A percentile compares a stretch with the other conserved stretches of the same genome.
Conservation (phyloP, 2,888 invertebrate species). For the Xanthia icteritia region DNA sequence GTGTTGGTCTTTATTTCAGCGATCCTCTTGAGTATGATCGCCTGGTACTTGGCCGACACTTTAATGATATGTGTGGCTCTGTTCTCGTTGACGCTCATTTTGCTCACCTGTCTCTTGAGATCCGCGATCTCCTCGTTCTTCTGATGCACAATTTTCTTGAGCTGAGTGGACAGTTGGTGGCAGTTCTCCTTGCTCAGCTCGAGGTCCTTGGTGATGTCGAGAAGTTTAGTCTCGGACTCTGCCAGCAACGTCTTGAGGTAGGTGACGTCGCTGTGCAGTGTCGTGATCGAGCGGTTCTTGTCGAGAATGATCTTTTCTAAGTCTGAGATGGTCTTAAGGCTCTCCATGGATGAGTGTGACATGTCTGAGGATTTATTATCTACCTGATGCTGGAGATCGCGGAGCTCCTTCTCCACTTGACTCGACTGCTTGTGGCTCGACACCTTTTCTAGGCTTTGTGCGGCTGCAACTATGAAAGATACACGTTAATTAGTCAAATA, state of each 20-base stretch:
- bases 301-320: conserved; percentile 86
- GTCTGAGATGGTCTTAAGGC: conserved; percentile 84
- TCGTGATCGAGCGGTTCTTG: conserved; percentile 84
- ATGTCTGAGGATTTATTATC: conserved; percentile 83
- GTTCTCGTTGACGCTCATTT: conserved; percentile 84
- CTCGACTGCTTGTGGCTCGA: conserved; percentile 70
- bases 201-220: conserved; percentile 83
- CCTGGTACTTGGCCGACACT: conserved; percentile 87
- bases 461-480: conserved; percentile 76
- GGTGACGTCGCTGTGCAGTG: conserved; percentile 82
- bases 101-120: conserved; percentile 82
- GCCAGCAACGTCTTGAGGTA: conserved; percentile 83
- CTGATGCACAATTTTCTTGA: conserved; percentile 84
- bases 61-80: conserved; percentile 86
- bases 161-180: conserved; percentile 82
- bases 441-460: conserved; percentile 73
- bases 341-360: conserved; percentile 83
- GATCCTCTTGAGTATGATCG: conserved; percentile 85
- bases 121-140: conserved; percentile 87
- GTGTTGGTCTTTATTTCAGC: conserved; percentile 86
- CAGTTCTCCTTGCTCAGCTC: conserved; percentile 83
- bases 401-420: conserved; percentile 72
- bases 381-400: conserved; percentile 82
- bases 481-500: conserved; percentile 14
- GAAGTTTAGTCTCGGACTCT: conserved; percentile 84